Conservation (phyloP, 2,797 vertebrate species). For the Girardinus metallicus region DNA sequence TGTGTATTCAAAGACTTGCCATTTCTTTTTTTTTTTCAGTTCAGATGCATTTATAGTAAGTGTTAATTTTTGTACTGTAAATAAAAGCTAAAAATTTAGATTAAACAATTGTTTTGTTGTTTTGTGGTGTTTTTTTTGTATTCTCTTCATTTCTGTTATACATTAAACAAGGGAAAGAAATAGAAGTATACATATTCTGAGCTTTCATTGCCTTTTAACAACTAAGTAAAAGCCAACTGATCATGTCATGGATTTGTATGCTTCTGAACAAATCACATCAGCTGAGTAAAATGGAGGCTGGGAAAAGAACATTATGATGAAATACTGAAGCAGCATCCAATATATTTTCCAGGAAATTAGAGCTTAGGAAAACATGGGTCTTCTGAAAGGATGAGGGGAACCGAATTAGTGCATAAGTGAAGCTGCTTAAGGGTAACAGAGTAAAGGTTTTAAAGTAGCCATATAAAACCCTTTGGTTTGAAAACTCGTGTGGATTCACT, state of each 20-base stretch:
- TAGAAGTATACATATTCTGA: background rate
- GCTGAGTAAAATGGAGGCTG: background rate
- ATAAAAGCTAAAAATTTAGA: constrained; percentile 72
- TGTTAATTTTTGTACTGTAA: constrained; percentile 81
- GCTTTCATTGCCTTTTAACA: background rate
- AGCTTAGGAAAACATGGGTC: background rate
- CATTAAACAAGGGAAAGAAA: background rate
- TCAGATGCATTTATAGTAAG: constrained; percentile 52
- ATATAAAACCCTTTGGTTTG: background rate
- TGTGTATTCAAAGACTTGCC: constrained; percentile 37
- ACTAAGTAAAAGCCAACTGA: background rate
- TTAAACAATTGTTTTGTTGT: background rate
- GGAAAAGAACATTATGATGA: background rate
- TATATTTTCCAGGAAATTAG: background rate
- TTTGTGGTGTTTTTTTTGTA: background rate
- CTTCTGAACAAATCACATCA: background rate
- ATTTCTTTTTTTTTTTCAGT: constrained; percentile 51
- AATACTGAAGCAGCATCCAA: background rate
- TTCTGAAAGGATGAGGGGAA: background rate
- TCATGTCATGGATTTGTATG: background rate
- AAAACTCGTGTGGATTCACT: background rate
- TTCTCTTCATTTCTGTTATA: background rate
- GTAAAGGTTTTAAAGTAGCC: background rate
- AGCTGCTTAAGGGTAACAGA: background rate
- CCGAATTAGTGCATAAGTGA: background rate